Base-by-base conservation (phyloP, 2,113 vertebrate genomes). In the Pelusios castaneus region DNA sequence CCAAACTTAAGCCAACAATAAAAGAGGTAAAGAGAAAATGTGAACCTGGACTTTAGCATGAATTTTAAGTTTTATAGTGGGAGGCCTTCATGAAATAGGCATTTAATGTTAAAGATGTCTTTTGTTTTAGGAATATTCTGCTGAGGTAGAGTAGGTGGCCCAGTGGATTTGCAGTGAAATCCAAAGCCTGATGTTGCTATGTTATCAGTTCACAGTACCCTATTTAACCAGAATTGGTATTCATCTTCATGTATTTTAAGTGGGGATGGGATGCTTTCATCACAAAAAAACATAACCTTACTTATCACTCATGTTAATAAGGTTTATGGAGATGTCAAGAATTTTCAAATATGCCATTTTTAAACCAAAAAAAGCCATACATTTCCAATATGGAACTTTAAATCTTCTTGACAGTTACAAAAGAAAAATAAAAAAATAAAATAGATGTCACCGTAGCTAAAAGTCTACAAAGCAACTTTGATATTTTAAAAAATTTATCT, bases 381-480 rank as follows among this genome's bases (percentile, higher is more conserved):
- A 76, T 81, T 91, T 86, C 82, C 81, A 43, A 78, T 41, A 49
- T 90, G 93, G 84, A 89, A 91, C 27, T 82, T 92, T 88, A 95
- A 91, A 85, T 41, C 5, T 9, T n/a, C 3, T 1, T 8, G 13
- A 8, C 16, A 84, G 38, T 84, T 85, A 56, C 83, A 94, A 94
- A 96, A 90, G 80, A 94, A 96, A 38, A 91, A 94, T 94, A 45
- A 95, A 81, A 43, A 76, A 29, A 41, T 8, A 29, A n/a, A 17
- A 43, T 54, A 43, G 27, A n/a, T 81, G n/a, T 38, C 55, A 56
- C 38, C 89, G 91, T 87, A 45, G 58, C 55, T 93, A 88, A 97
- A 96, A 92, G 95, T 87, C 94, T 93, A 82, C 93, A 96, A 96
- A 94, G 90, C 89, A 97, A 92, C 45, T 85, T 67, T 90, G 95